Base-by-base conservation (phyloP, 2,797 vertebrate genomes). In the Garrulus glandarius region DNA sequence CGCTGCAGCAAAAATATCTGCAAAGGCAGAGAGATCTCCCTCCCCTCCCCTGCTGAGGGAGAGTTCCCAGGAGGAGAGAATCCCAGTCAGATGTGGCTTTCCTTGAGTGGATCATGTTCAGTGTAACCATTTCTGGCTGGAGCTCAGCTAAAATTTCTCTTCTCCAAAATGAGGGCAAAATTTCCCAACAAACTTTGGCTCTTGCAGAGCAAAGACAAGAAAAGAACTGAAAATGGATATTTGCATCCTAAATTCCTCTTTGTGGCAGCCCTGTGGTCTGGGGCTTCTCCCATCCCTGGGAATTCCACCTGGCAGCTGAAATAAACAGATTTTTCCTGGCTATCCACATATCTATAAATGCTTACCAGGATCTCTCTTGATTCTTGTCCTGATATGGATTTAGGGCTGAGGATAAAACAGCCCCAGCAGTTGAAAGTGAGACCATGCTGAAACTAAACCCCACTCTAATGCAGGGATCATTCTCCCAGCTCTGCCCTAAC, bases 11-110 rank as follows among this genome's bases (percentile, higher is more conserved):
- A 78, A 91, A 94, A 30, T 6, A 55, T 47, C 74, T 83, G 57
- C 55, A 53, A 77, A 84, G 30, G 46, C 36, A 92, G 64, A 50
- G 64, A 43, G 72, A 74, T 92, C 90, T 60, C 32, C 71, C 90
- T 60, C 32, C 71, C 87, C 34, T 91, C n/a, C 8, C 6, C 2
- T 61, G 47, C 80, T 50, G 63, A 86, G 70, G 80, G 36, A 89
- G 50, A 80, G 83, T 13, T 96, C 49, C 76, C 70, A 81, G 71
- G 92, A 79, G 47, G 72, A 52, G 60, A 37, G 13, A 94, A 53
- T 86, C 57, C 67, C 53, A 86, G 55, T 86, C 92, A 91, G 95
- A 88, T 5, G 52, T 81, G 70, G 55, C 53, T 95, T 86, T 95
- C 93, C 79, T 74, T 37, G 29, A 61, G 56, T 55, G 30, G 59